phyloP scores from a whole-genome alignment of 2,888 invertebrate genomes.

The Carpatolechia fugitivella region DNA sequence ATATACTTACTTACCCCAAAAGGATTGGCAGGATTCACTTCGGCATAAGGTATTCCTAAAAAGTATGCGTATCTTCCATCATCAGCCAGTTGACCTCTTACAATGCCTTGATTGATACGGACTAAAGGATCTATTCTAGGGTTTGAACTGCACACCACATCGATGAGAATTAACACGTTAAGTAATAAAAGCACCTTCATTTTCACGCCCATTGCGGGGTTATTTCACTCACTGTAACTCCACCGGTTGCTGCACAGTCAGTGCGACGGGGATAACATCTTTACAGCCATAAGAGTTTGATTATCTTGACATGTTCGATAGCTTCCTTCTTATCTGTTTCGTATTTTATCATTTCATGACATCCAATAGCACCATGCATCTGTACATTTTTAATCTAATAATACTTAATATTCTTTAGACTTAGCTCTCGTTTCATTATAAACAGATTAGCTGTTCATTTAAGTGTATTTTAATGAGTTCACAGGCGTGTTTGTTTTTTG shows the following conservation, averaged over 20 bases:
- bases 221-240: neutral
- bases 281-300: slow-evolving; percentile 30
- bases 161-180: slow-evolving; percentile 28
- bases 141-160: slow-evolving; percentile 31
- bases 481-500: no score
- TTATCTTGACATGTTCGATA: slow-evolving; percentile 48
- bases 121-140: slow-evolving; percentile 65
- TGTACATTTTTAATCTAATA: no score
- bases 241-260: neutral
- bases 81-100: slow-evolving; percentile 55
- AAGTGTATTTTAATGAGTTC: no score
- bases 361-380: no score
- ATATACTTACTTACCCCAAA: slow-evolving; percentile 60
- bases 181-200: slow-evolving; percentile 37
- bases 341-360: no score
- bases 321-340: slow-evolving; percentile 26
- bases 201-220: slow-evolving; percentile 14
- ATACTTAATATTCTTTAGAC: no score
- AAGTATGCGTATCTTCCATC: slow-evolving; percentile 65
- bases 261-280: neutral
- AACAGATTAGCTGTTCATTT: no score
- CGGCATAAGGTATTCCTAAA: slow-evolving; percentile 66
- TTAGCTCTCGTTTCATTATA: no score
- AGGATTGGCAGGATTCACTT: slow-evolving; percentile 55
- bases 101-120: slow-evolving; percentile 57